Evolutionary conservation across 1,140 invertebrate species (phyloP).

Genomic region (Aphelenchoides fujianensis): DNA sequence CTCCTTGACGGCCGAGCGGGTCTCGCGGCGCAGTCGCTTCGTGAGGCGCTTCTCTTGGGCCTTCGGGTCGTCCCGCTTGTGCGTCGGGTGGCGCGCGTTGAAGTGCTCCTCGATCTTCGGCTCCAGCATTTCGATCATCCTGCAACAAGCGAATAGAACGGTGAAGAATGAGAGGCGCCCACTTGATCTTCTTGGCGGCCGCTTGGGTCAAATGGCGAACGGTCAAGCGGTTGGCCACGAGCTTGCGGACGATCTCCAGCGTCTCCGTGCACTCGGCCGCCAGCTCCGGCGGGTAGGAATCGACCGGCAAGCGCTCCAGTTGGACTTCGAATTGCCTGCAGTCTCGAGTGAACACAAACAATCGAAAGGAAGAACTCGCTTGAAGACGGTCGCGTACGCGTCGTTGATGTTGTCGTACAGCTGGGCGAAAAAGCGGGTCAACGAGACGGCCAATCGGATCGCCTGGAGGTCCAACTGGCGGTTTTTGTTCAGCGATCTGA

Average conservation of each 20-base stretch:
- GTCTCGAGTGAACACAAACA: background rate
- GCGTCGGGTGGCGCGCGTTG: conserved; percentile 16
- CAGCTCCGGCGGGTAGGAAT: conserved; percentile 4
- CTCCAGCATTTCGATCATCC: conserved; percentile 21
- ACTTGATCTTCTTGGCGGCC: conserved; percentile 20
- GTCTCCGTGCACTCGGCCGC: background rate
- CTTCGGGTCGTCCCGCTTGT: conserved; percentile 1
- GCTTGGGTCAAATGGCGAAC: background rate
- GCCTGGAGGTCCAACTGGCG: conserved; percentile 14
- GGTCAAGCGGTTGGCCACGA: background rate
- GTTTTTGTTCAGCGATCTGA: background rate
- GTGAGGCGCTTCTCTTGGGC: conserved; percentile 4
- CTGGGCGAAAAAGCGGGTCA: conserved; percentile 2
- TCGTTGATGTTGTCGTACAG: background rate
- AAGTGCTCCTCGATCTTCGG: conserved; percentile 21
- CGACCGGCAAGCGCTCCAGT: background rate
- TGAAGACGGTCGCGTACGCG: background rate
- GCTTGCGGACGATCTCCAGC: background rate
- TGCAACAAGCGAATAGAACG: no score
- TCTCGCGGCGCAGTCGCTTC: conserved; percentile 9
- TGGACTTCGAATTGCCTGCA: conserved; percentile 3
- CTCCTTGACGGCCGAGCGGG: conserved; percentile 10
- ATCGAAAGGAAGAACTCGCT: no score
- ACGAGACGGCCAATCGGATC: background rate
- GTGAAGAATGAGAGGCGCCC: background rate